These are phyloP conservation scores for Pteruthius melanotis DNA, from an alignment of 2,113 vertebrate species.

Conservation along the genomic window DNA sequence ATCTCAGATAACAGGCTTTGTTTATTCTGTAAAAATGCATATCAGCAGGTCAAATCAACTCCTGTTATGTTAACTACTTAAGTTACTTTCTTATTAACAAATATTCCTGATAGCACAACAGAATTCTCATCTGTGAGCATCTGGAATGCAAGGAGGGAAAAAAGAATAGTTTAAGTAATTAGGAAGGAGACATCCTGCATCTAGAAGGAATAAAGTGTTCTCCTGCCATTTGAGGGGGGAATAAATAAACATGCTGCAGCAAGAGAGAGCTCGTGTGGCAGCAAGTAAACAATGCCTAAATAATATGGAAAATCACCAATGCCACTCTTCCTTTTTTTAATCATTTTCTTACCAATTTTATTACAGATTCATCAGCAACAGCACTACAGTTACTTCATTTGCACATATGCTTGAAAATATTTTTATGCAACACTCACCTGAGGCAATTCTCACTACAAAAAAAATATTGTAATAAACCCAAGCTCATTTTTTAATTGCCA, in stretches of 20 bases:
- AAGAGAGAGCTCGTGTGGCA: background rate
- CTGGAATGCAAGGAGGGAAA: background rate
- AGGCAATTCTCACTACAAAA: background rate
- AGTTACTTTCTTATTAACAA: conserved; percentile 64
- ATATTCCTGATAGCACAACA: conserved; percentile 3
- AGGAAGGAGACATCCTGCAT: background rate
- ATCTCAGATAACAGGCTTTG: conserved; percentile 57
- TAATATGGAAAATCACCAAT: background rate
- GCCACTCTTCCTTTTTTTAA: background rate
- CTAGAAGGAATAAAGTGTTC: background rate
- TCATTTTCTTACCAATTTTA: background rate
- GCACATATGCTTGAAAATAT: background rate
- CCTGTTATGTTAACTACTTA: conserved; percentile 66
- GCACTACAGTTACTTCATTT: background rate
- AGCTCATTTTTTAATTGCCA: background rate
- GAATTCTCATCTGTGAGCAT: conserved; percentile 3
- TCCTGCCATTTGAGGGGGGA: background rate
- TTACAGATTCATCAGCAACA: background rate
- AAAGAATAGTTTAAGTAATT: background rate
- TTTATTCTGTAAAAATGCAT: conserved; percentile 60
- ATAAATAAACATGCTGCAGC: background rate
- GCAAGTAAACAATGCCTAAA: background rate
- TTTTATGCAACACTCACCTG: background rate
- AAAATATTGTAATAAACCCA: background rate
- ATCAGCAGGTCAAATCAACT: conserved; percentile 59